These are phyloP conservation scores for Drosophila mimetica DNA, from an alignment of 2,888 invertebrate genomes.

Conservation along the genomic window DNA sequence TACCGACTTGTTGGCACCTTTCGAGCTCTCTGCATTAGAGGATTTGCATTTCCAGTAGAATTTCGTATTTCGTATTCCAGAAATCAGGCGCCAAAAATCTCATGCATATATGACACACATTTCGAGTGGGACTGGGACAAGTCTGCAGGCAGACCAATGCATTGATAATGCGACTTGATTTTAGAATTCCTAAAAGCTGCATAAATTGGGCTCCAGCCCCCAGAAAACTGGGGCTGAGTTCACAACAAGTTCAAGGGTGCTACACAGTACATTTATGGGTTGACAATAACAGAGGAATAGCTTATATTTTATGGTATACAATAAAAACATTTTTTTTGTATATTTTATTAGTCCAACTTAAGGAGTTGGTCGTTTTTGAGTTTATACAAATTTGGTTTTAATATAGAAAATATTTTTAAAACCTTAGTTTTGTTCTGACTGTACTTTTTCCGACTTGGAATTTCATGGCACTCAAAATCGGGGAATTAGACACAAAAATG, in stretches of 20 bases:
- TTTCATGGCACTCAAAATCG: slow-evolving; percentile 16
- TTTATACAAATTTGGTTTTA: too few species aligned
- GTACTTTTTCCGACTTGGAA: too few species aligned
- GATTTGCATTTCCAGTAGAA: slow-evolving; percentile 36
- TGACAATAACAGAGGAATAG: too few species aligned
- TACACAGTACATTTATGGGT: slow-evolving; percentile 5
- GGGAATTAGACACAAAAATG: slow-evolving; percentile 9
- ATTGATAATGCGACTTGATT: slow-evolving; percentile 47
- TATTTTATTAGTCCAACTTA: too few species aligned
- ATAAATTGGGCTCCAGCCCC: slow-evolving; percentile 35
- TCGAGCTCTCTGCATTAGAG: slow-evolving; percentile 62
- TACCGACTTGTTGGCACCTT: slow-evolving; percentile 78
- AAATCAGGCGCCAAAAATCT: slow-evolving; percentile 72
- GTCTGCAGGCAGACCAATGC: slow-evolving; percentile 51
- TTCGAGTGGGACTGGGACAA: slow-evolving; percentile 35
- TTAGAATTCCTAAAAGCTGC: slow-evolving; percentile 39
- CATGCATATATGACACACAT: slow-evolving; percentile 73
- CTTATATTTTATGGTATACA: too few species aligned
- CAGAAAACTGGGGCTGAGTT: slow-evolving; percentile 8
- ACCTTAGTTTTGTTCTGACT: not conserved
- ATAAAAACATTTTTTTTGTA: too few species aligned
- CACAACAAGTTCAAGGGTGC: slow-evolving; percentile 35
- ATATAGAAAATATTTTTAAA: too few species aligned
- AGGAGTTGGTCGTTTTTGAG: too few species aligned
- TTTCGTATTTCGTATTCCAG: slow-evolving; percentile 49